phyloP scores from a whole-genome alignment of 2,888 invertebrate genomes.

The Congeria kusceri region DNA sequence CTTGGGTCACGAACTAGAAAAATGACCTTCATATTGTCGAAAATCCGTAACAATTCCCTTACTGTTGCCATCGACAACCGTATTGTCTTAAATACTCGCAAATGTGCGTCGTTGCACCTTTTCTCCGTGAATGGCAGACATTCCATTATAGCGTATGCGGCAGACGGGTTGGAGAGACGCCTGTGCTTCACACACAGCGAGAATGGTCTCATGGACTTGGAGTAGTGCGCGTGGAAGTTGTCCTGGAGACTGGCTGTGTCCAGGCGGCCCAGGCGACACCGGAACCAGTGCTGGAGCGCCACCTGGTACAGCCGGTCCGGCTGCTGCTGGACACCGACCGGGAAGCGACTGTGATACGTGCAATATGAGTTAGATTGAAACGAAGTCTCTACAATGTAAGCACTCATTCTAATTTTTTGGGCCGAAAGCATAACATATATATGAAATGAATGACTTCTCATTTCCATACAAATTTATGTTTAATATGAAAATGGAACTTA shows the following conservation, averaged over 20 bases:
- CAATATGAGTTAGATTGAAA: too few species aligned
- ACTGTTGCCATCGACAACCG: slow-evolving; percentile 39
- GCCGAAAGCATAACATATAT: too few species aligned
- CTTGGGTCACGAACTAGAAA: slow-evolving; percentile 58
- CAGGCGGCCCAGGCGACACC: neutral
- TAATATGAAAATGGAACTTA: too few species aligned
- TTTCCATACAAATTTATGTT: too few species aligned
- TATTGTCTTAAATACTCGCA: slow-evolving; percentile 48
- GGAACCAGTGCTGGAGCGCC: slow-evolving; percentile 2
- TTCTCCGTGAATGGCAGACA: slow-evolving; percentile 7
- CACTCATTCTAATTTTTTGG: too few species aligned
- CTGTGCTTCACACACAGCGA: slow-evolving; percentile 4
- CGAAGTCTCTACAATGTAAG: too few species aligned
- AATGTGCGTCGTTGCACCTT: slow-evolving; percentile 9
- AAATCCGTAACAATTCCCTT: slow-evolving; percentile 28
- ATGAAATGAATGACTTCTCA: too few species aligned
- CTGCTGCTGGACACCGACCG: neutral
- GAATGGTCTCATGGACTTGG: neutral
- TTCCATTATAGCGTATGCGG: slow-evolving; percentile 4
- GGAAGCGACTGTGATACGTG: neutral
- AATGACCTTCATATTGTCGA: slow-evolving; percentile 53
- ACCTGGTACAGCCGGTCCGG: neutral
- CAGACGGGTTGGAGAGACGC: neutral
- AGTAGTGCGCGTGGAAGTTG: slow-evolving; percentile 5
- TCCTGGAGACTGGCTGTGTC: slow-evolving; percentile 6